Evolutionary conservation across 2,797 vertebrate species (phyloP), one percentile per base, ranked within the genome.

Genomic region (Tokudaia muenninki): DNA sequence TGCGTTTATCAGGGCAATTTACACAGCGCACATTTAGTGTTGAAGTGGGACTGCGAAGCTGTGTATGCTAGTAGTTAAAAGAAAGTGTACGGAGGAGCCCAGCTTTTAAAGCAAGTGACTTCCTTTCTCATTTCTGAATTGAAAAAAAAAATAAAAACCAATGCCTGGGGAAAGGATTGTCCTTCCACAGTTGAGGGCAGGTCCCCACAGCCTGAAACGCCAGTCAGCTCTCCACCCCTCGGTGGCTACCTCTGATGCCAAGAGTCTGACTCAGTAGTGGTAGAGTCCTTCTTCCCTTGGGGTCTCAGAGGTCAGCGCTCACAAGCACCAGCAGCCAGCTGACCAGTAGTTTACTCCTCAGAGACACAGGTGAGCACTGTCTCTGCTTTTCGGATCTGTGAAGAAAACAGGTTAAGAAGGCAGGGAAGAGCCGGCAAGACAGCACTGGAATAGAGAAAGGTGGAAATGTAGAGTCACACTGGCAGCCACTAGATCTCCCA

Each of bases 1-100:
- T 96, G 88, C 82, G 96, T 97, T 96, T 98, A 98, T 98, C 98
- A 97, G 97, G 98, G 98, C 96, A 94, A 97, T 98, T 98, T 97
- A 94, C 96, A 97, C 57, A 9, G 59, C 26, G 7, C 87, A 95
- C 80, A 88, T 77, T 95, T 82, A 81, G 98, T 89, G 97, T 96
- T 97, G 72, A 95, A 98, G 59, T 34, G 92, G 97, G 97, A 55
- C 97, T 88, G 70, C 9, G 92, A 93, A 96, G 79, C 77, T 16
- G n/a, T 14, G 77, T 65, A 65, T 11, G 96, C 91, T 83, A 79
- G 59, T 92, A 67, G 44, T 61, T 94, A 94, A 96, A 91, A 90
- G 12, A 55, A 55, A 77, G 59, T 61, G 2, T 29, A 77, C 83
- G 79, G 87, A 70, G 59, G 92, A n/a, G 75, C 84, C 59, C n/a